Percentiles rank a stretch among this genome's conserved stretches.
These are phyloP conservation scores for Scolanthus callimorphus DNA, from an alignment of 92 coral and sea anemone genomes.

Conservation along the genomic window DNA sequence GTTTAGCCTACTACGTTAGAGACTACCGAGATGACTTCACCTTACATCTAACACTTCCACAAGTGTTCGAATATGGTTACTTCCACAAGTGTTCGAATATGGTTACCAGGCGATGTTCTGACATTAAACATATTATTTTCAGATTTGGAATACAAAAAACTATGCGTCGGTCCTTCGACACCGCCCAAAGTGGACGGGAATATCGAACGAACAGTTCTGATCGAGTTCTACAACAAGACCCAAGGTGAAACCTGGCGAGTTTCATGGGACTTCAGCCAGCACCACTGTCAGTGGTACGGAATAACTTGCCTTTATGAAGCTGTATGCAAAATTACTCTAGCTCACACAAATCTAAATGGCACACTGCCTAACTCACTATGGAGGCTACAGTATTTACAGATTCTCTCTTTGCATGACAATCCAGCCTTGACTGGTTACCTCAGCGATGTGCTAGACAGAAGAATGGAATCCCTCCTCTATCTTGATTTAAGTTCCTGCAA, in stretches of 20 bases:
- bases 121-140: too few relatives aligned
- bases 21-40: too few relatives aligned
- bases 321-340: slow-evolving; percentile 24
- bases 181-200: too few relatives aligned
- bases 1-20: too few relatives aligned
- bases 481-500: slow-evolving; percentile 32
- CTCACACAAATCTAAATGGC: slow-evolving; percentile 40
- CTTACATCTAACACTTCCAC: too few relatives aligned
- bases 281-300: slow-evolving; percentile 71
- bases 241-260: slow-evolving; percentile 39
- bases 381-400: slow-evolving; percentile 61
- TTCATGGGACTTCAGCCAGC: neutral
- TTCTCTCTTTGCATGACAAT: slow-evolving; percentile 24
- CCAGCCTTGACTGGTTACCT: slow-evolving; percentile 24
- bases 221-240: slow-evolving; percentile 49
- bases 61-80: too few relatives aligned
- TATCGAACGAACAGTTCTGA: slow-evolving; percentile 45
- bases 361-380: slow-evolving; percentile 45
- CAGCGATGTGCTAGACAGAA: slow-evolving; percentile 27
- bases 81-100: too few relatives aligned
- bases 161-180: too few relatives aligned
- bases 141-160: too few relatives aligned
- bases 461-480: slow-evolving; percentile 43
- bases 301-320: slow-evolving; percentile 23
- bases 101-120: too few relatives aligned